phyloP scores from a whole-genome alignment of 2,797 vertebrate species.

The Myiotriccus ornatus region DNA sequence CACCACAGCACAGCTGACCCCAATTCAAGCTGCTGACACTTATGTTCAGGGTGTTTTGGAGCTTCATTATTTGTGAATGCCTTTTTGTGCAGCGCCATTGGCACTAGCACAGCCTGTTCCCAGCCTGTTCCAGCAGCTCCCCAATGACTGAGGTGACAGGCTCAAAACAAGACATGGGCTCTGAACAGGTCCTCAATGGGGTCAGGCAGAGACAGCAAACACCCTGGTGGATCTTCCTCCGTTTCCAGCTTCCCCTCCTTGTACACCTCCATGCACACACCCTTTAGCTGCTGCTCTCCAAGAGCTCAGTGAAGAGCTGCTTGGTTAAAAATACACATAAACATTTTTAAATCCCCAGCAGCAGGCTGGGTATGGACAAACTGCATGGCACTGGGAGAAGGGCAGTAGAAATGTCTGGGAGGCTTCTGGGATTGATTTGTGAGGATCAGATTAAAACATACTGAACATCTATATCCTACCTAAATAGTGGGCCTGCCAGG shows the following conservation, averaged over 20 bases:
- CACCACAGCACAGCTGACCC: constrained; percentile 19
- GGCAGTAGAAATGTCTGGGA: background rate
- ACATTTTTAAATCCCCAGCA: background rate
- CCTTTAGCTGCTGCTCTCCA: background rate
- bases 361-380: background rate
- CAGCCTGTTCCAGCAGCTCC: constrained; percentile 58
- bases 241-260: background rate
- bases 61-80: constrained; percentile 63
- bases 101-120: constrained; percentile 60
- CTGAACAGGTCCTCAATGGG: background rate
- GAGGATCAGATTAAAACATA: constrained; percentile 5
- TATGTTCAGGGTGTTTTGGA: constrained; percentile 42
- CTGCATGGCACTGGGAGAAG: background rate
- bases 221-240: background rate
- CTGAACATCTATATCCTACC: background rate
- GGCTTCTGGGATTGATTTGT: constrained; percentile 3
- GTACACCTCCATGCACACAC: background rate
- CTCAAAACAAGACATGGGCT: background rate
- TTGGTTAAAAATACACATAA: background rate
- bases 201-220: background rate
- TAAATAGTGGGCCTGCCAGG: background rate
- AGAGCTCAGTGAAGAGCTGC: background rate
- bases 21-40: constrained; percentile 51
- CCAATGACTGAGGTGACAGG: constrained; percentile 1
- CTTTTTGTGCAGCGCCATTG: constrained; percentile 33